Evolutionary conservation across 2,888 invertebrate genomes (phyloP), one percentile per base, ranked within the genome.

Genomic region (Rhyacophila evoluta): DNA sequence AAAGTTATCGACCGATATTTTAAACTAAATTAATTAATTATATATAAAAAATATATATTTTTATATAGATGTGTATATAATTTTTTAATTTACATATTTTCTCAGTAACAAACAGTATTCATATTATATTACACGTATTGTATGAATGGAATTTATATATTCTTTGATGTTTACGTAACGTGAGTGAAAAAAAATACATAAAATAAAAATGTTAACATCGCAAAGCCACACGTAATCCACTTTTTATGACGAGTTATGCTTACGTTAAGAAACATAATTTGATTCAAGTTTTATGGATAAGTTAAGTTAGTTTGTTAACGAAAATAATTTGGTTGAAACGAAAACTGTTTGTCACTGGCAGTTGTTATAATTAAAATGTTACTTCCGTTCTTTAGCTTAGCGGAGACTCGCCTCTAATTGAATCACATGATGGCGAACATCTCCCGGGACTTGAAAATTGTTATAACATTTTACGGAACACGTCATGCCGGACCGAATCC

Each of bases 331-430:
- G 28, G 68, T 76, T 76, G 37, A 71, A 72, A 72, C 71, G 67
- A 71, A 67, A 77, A 72, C 68, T 72, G 67, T 77, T 72, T 77
- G 72, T 79, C 79, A 68, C 79, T 68, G 33, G 68, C 75, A 39
- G 72, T 75, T 79, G 67, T 75, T 67, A 72, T 72, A 75, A 75
- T 79, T 79, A 75, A 74, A 72, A 79, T 41, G 36, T 78, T 41
- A 70, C 67, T 72, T 78, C 55, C 75, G n/a, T 55, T 19, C 75
- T 39, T 37, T 38, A 37, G 72, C 28, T 55, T 19, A 15, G 72
- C 72, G 41, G 67, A 72, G 70, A 77, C 77, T 74, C 74, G 25
- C 12, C 55, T 36, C 71, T 79, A 79, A 79, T 79, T 79, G 79
- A 77, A 77, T 79, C 74, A 39, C 39, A 33, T 41, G 33, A 69